Percentiles rank a stretch among this genome's conserved stretches.
phyloP scores from a whole-genome alignment of 1,140 invertebrate genomes.

The Hydropsyche tenuis region DNA sequence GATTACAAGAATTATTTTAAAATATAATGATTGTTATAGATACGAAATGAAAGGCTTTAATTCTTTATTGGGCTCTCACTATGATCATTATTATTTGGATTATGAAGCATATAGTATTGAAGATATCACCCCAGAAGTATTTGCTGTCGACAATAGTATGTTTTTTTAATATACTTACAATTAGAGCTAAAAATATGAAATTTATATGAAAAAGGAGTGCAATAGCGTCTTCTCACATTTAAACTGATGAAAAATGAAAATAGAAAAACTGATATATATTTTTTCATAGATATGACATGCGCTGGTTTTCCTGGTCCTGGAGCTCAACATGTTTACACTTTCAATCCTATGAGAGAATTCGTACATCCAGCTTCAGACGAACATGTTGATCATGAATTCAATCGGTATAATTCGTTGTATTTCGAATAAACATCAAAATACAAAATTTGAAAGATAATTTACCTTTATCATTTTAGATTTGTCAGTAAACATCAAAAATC shows the following conservation, averaged over 20 bases:
- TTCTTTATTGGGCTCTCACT: slow-evolving; percentile 90
- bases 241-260: too few species aligned
- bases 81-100: slow-evolving; percentile 91
- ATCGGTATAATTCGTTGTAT: not conserved
- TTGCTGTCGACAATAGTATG: slow-evolving; percentile 69
- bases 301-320: slow-evolving; percentile 89
- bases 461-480: slow-evolving; percentile 63
- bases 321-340: slow-evolving; percentile 74
- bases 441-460: too few species aligned
- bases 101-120: slow-evolving; percentile 78
- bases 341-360: slow-evolving; percentile 95
- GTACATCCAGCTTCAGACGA: slow-evolving; percentile 71
- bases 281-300: slow-evolving; percentile 72
- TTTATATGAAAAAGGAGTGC: too few species aligned
- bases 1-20: too few species aligned
- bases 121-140: slow-evolving; percentile 72
- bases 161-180: too few species aligned
- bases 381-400: slow-evolving; percentile 81
- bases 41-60: slow-evolving; percentile 96
- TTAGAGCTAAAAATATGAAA: too few species aligned
- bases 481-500: slow-evolving; percentile 74
- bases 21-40: slow-evolving; percentile 58
- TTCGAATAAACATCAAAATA: too few species aligned
- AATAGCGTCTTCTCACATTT: too few species aligned
- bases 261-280: not conserved